phyloP scores from a whole-genome alignment of 2,888 invertebrate genomes.

The Ectemnius continuus region DNA sequence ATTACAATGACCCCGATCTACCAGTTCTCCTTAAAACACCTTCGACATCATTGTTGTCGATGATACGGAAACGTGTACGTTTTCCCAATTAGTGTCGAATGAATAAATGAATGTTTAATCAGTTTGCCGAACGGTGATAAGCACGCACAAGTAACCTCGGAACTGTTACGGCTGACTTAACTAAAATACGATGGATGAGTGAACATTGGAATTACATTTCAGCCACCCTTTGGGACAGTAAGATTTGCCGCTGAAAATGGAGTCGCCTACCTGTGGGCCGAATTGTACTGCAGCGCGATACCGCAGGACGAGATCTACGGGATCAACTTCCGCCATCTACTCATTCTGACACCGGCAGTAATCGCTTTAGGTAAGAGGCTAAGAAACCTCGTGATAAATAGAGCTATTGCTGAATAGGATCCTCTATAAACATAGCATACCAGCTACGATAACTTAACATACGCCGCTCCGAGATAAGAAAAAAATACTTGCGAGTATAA shows the following conservation, averaged over 20 bases:
- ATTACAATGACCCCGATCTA: conserved; percentile 25
- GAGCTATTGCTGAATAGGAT: too few relatives aligned
- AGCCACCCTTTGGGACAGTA: conserved; percentile 91
- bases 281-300: conserved; percentile 86
- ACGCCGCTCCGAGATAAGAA: too few relatives aligned
- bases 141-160: too few relatives aligned
- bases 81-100: too few relatives aligned
- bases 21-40: neutral
- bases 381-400: too few relatives aligned
- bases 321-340: conserved; percentile 85
- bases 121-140: too few relatives aligned
- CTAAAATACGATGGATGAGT: neutral
- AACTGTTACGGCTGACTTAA: too few relatives aligned
- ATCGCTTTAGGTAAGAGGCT: conserved; percentile 84
- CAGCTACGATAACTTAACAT: too few relatives aligned
- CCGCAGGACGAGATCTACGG: conserved; percentile 87
- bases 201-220: conserved; percentile 52
- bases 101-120: too few relatives aligned
- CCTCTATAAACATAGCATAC: too few relatives aligned
- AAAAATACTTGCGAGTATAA: too few relatives aligned
- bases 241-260: conserved; percentile 88
- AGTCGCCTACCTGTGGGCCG: conserved; percentile 90
- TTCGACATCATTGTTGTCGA: neutral
- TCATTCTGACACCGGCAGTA: conserved; percentile 85
- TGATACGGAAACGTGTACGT: too few relatives aligned